Base-by-base conservation (phyloP, 2,888 invertebrate species). In the Drosophila formosana region DNA sequence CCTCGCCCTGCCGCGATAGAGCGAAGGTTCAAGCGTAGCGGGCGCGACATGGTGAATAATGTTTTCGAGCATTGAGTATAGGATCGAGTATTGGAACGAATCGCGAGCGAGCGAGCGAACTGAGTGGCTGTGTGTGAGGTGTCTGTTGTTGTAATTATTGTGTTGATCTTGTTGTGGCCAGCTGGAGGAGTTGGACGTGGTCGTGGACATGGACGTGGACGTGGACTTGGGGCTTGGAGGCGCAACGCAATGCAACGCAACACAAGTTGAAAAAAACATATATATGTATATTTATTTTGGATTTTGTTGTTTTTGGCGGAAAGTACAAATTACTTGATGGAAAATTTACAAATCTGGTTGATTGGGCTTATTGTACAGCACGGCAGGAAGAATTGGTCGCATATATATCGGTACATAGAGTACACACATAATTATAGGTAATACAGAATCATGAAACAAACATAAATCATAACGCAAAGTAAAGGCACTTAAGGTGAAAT, bases 1-100 rank as follows among this genome's bases (percentile, higher is more conserved):
- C 63, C 82, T 58, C 30, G 34, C 50, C 32, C 50, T 18, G 18
- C 1, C 71, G 75, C 78, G 66, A 67, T 49, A 62, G 67, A 68
- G 80, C 81, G 74, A 69, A 83, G 75, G 50, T 65, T 78, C 28
- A 87, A 82, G 81, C 85, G 58, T 67, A 62, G 80, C 78, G 74
- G 61, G 67, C 82, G 72, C 78, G 70, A 63, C 49, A 64, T 78
- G 64, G 76, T 78, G 70, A 64, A 66, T 82, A 72, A 60, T 60
- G 57, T 58, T 41, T 41, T 28, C 47, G 47, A 28, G 18, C 47
- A 8, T n/a, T 28, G 26, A 34, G 26, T 28, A 9, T 28, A 26
- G 4, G 39, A 41, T 46, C 11, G 13, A 46, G 9, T 68, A 37
- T 70, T 43, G 43, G 3, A 55, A 55, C 43, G 32, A 55, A 45